Base-by-base conservation (phyloP, 2,797 vertebrate species). In the Chelonia mydas region DNA sequence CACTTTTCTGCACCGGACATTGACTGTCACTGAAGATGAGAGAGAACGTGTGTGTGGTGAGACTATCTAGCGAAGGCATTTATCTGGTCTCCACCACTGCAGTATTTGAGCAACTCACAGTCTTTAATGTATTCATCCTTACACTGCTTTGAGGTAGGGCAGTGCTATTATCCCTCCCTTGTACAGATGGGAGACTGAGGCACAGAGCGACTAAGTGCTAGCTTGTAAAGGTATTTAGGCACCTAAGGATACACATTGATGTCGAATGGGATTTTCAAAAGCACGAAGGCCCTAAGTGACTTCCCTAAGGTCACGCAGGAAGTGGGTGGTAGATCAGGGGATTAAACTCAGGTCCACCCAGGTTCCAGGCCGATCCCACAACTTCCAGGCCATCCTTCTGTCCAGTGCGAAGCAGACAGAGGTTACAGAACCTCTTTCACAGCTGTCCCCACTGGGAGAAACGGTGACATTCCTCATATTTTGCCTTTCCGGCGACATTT, bases 251-350 rank as follows among this genome's bases (percentile, higher is more conserved):
- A 23, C 72, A 74, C 23, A 45, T 6, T 45, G 12, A 23, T 27
- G 72, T 21, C 61, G 11, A 68, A 8, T 19, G 16, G 16, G 61
- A 13, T 68, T 68, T n/a, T 8, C 33, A n/a, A 68, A 45, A 25
- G 12, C 23, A 25, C 12, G 6, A 49, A 31, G 74, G 81, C 37
- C 83, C 85, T 78, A 86, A 81, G 15, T 68, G 77, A 78, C 47
- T 83, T 25, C 33, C 37, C 83, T 92, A 89, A 76, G 11, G 16
- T 50, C 6, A 1, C 1, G 55, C 47, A 53, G 87, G 76, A 89
- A 94, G 54, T 51, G 81, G 84, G 51, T 3, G 49, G 11, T 84
- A 87, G 83, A 96, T 86, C 77, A 93, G 87, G 94, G 89, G 49
- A 3, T 1, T 49, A 37, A 85, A 59, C 21, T 11, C 9, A 16